A percentile compares a stretch with the other conserved stretches of the same genome.
phyloP scores from a whole-genome alignment of 1,140 invertebrate genomes.

The Cotesia vestalis region DNA sequence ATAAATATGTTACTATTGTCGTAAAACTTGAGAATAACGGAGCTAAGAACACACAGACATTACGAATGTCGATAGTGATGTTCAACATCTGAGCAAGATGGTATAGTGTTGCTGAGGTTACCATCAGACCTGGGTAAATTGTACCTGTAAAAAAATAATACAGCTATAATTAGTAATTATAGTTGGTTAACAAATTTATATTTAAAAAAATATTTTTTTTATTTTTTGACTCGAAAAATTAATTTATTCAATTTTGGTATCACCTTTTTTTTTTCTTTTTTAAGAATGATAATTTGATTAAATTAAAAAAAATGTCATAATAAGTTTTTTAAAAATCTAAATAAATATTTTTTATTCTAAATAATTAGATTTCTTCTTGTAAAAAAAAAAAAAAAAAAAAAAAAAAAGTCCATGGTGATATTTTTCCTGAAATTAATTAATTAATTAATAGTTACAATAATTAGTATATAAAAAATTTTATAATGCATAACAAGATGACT shows the following conservation, averaged over 20 bases:
- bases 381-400: no score
- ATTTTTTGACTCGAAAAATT: no score
- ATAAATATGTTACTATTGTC: constrained; percentile 92
- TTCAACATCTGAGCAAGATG: constrained; percentile 89
- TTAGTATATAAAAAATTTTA: no score
- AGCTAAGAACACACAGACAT: constrained; percentile 97
- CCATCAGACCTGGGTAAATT: constrained; percentile 97
- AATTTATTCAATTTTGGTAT: no score
- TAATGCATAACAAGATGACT: no score
- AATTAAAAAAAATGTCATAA: constrained; percentile 25
- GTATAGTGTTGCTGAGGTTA: constrained; percentile 94
- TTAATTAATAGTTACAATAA: no score
- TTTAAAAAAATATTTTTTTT: no score
- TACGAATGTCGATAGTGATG: constrained; percentile 94
- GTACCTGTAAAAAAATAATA: constrained; percentile 66
- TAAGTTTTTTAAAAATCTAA: background rate
- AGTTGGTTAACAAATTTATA: no score
- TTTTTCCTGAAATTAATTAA: no score
- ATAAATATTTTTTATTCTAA: background rate
- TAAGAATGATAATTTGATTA: background rate
- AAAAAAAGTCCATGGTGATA: no score
- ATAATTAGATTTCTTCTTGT: background rate
- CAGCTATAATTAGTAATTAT: no score
- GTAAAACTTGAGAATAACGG: constrained; percentile 97
- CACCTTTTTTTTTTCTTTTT: no score